Conservation (phyloP, 2,888 invertebrate genomes). For the Troides aeacus region DNA sequence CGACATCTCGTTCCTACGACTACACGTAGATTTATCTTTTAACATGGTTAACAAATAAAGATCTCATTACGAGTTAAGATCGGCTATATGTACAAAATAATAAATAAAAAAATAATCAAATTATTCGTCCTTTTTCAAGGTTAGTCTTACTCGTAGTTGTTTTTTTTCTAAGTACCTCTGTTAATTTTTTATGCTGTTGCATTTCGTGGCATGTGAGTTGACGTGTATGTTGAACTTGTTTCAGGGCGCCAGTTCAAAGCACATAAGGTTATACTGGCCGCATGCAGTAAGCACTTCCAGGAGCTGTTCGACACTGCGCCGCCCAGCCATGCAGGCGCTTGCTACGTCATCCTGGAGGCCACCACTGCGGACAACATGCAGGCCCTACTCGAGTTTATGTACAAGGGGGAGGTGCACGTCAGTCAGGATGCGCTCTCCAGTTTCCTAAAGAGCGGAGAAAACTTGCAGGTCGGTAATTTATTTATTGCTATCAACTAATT, state of each 20-base stretch:
- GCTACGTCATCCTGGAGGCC: constrained; percentile 93
- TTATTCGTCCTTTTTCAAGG: too few species aligned
- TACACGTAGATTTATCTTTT: too few species aligned
- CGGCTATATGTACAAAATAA: too few species aligned
- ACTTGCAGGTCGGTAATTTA: constrained; percentile 84
- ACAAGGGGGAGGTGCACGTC: constrained; percentile 95
- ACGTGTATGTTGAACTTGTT: constrained; percentile 34
- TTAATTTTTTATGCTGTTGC: too few species aligned
- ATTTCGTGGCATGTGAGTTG: too few species aligned
- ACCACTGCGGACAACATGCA: constrained; percentile 95
- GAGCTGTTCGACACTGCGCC: constrained; percentile 94
- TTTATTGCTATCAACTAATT: background rate
- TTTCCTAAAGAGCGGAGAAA: constrained; percentile 94
- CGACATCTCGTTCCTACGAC: too few species aligned
- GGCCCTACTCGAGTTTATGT: constrained; percentile 95
- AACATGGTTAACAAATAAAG: too few species aligned
- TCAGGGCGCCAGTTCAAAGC: constrained; percentile 94
- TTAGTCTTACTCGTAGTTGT: too few species aligned
- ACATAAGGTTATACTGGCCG: constrained; percentile 94
- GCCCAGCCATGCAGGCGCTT: constrained; percentile 86
- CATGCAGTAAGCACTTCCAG: constrained; percentile 95
- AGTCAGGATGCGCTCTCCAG: constrained; percentile 94
- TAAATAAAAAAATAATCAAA: too few species aligned
- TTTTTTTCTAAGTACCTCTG: too few species aligned
- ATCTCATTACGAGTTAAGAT: too few species aligned